Base-by-base conservation (phyloP, 2,797 vertebrate genomes). In the Hoplostethus mediterraneus region DNA sequence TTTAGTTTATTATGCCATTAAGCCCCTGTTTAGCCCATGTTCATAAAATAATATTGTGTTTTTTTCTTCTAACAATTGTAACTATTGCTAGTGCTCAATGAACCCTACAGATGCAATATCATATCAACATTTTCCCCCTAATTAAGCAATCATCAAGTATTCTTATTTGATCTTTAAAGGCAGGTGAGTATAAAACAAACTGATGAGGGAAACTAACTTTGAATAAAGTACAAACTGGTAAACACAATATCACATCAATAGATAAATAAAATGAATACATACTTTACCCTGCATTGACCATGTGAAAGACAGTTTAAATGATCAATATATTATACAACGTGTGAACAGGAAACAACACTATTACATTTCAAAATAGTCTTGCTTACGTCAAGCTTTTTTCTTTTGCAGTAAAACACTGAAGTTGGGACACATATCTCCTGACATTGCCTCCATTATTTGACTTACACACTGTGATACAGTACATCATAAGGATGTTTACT, bases 221-320 rank as follows among this genome's bases (percentile, higher is more conserved):
- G 81, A 79, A 89, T 75, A 87, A 72, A 85, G 72, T 71, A 69
- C 82, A 87, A 81, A 89, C 87, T 78, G 88, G 83, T 88, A 86
- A 88, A 93, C 86, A 94, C 90, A 89, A 86, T 91, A 87, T 85
- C 90, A 92, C 89, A 86, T 91, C 67, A 87, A 85, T 86, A 83
- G 69, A 93, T 88, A 88, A 92, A 92, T 88, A 88, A 92, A 94
- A 84, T 92, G 78, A 84, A 95, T 95, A 95, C 94, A 91, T 95
- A 95, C 94, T 95, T 94, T 93, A 92, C 92, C 94, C 94, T 94
- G 92, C 82, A 94, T 87, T 93, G 89, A 89, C 82, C 90, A 90
- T 93, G 89, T 94, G 88, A 93, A 93, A 94, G 87, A 95, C 90
- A 94, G 88, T 92, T 94, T 87, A 80, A 89, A 93, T 89, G 75